A percentile compares a stretch with the other conserved stretches of the same genome.
phyloP scores from a whole-genome alignment of 2,888 invertebrate genomes.

The Zonitis immaculata region DNA sequence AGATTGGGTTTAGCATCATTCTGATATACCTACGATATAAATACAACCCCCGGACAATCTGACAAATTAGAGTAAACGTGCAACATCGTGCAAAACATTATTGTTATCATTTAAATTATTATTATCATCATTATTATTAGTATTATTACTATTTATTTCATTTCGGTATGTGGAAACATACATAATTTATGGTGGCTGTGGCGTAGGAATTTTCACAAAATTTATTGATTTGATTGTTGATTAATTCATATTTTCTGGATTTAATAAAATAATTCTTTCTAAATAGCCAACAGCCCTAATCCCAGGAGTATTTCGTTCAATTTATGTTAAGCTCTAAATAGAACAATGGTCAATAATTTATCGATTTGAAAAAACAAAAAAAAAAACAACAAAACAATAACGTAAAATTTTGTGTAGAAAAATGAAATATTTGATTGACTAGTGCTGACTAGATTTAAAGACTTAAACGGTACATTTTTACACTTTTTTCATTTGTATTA shows the following conservation, averaged over 20 bases:
- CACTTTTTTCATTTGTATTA: neutral
- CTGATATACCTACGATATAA: conserved; percentile 12
- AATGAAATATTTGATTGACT: conserved; percentile 33
- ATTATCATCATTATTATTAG: neutral
- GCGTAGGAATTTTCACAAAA: conserved; percentile 9
- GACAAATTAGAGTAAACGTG: conserved; percentile 34
- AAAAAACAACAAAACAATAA: conserved; percentile 36
- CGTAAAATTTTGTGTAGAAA: conserved; percentile 27
- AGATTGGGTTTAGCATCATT: conserved; percentile 17
- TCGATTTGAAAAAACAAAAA: too few relatives aligned
- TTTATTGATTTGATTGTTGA: neutral
- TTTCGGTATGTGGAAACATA: conserved; percentile 14
- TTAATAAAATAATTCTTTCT: too few relatives aligned
- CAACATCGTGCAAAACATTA: conserved; percentile 43
- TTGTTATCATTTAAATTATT: conserved; percentile 12
- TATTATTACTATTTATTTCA: neutral
- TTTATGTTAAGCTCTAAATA: conserved; percentile 20
- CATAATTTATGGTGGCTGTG: conserved; percentile 40
- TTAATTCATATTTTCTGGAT: too few relatives aligned
- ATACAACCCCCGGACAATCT: conserved; percentile 20
- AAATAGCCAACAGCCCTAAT: neutral
- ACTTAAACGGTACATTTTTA: conserved; percentile 30
- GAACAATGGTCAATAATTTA: conserved; percentile 26
- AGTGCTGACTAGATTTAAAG: conserved; percentile 46
- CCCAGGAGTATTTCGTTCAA: conserved; percentile 17